Percentiles rank a stretch among this genome's conserved stretches.
phyloP scores from a whole-genome alignment of 2,888 invertebrate species.

The Plebejus melissa region DNA sequence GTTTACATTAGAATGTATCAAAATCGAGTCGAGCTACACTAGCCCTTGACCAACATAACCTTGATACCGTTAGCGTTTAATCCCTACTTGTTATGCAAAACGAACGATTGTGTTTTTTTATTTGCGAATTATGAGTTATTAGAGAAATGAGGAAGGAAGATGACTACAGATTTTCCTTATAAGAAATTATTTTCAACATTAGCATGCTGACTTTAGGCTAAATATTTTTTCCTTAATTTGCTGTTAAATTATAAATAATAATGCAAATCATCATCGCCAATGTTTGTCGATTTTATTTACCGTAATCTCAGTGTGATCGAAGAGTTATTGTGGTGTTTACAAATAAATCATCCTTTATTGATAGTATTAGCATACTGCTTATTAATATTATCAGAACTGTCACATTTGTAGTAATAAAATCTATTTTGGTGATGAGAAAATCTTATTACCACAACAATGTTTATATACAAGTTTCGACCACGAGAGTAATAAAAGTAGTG shows the following conservation, averaged over 20 bases:
- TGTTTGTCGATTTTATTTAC: neutral
- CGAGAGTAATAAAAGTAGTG: slow-evolving; percentile 32
- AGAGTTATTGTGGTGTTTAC: neutral
- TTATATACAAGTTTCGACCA: neutral
- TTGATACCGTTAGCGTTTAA: slow-evolving; percentile 39
- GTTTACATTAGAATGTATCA: slow-evolving; percentile 66
- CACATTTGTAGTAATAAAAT: neutral
- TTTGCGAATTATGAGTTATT: slow-evolving; percentile 13
- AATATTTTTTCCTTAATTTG: neutral
- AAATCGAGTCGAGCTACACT: slow-evolving; percentile 41
- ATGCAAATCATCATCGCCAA: neutral
- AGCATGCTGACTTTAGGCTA: neutral
- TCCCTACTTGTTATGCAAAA: slow-evolving; percentile 12
- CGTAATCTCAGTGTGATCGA: neutral
- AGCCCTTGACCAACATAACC: slow-evolving; percentile 39
- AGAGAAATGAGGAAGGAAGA: neutral
- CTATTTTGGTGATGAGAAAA: neutral
- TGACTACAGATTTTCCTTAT: neutral
- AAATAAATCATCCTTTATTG: neutral
- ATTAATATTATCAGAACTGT: neutral
- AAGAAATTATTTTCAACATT: neutral
- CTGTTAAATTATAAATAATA: too few species aligned
- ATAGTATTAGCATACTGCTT: neutral
- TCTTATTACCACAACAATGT: neutral
- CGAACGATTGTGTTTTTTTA: neutral